Evolutionary conservation across 1,140 invertebrate genomes (phyloP).

Genomic region (Bombus haemorrhoidalis): DNA sequence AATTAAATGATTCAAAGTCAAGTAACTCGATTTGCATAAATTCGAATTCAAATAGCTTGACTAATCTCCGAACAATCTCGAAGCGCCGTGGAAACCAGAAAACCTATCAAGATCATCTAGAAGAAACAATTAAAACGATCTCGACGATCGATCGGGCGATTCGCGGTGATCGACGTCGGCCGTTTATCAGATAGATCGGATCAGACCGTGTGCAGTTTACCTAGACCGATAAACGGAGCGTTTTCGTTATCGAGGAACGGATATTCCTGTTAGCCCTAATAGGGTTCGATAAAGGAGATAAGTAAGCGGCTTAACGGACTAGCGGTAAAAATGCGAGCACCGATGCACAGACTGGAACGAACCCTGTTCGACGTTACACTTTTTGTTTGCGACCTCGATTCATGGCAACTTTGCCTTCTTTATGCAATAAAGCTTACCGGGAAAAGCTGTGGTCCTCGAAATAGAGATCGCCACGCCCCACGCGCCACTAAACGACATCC

Average conservation of each 20-base stretch:
- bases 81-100: neutral
- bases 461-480: constrained; percentile 1
- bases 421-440: neutral
- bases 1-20: no score
- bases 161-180: constrained; percentile 23
- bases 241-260: constrained; percentile 49
- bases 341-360: neutral
- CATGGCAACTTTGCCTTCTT: neutral
- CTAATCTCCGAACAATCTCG: no score
- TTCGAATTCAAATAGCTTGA: no score
- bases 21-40: no score
- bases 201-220: constrained; percentile 22
- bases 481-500: constrained; percentile 31
- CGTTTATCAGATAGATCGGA: constrained; percentile 12
- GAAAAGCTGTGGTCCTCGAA: neutral
- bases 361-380: neutral
- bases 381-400: constrained; percentile 13
- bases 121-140: constrained; percentile 19
- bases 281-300: constrained; percentile 50
- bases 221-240: constrained; percentile 36
- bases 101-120: neutral
- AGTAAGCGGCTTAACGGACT: constrained; percentile 51
- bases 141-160: neutral
- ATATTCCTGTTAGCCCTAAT: constrained; percentile 56
- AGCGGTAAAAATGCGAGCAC: constrained; percentile 32